Percentiles rank a stretch among this genome's conserved stretches.
phyloP scores from a whole-genome alignment of 2,888 invertebrate species.

The Bombyx huttoni region DNA sequence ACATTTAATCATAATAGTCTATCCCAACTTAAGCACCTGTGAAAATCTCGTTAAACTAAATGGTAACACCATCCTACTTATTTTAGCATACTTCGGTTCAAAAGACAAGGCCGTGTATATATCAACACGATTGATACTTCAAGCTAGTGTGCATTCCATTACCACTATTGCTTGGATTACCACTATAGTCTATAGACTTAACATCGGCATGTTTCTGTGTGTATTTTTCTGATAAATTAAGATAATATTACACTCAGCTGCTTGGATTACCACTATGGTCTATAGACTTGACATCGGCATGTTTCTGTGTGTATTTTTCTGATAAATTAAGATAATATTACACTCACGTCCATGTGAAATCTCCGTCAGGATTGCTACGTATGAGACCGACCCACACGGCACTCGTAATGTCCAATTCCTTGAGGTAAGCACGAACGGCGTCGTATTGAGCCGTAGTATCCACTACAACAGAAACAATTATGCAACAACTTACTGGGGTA shows the following conservation, averaged over 20 bases:
- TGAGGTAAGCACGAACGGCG: conserved; percentile 82
- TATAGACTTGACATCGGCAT: no score
- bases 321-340: neutral
- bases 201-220: neutral
- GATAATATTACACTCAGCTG: conserved; percentile 61
- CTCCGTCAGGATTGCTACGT: conserved; percentile 77
- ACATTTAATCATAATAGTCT: no score
- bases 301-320: neutral
- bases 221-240: neutral
- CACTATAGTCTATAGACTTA: no score
- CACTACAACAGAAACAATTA: conserved; percentile 68
- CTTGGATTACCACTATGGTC: no score
- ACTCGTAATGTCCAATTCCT: conserved; percentile 82
- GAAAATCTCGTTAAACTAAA: no score
- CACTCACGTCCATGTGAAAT: conserved; percentile 85
- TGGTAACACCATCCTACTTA: no score
- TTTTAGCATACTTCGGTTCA: no score
- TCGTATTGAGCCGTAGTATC: conserved; percentile 84
- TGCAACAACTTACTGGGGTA: neutral
- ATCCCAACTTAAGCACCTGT: no score
- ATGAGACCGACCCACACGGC: conserved; percentile 86
- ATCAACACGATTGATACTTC: no score
- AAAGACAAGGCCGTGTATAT: no score
- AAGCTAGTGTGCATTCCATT: no score
- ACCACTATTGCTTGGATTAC: no score